These are phyloP conservation scores for Maniola jurtina DNA, from an alignment of 1,140 invertebrate genomes.

Conservation along the genomic window DNA sequence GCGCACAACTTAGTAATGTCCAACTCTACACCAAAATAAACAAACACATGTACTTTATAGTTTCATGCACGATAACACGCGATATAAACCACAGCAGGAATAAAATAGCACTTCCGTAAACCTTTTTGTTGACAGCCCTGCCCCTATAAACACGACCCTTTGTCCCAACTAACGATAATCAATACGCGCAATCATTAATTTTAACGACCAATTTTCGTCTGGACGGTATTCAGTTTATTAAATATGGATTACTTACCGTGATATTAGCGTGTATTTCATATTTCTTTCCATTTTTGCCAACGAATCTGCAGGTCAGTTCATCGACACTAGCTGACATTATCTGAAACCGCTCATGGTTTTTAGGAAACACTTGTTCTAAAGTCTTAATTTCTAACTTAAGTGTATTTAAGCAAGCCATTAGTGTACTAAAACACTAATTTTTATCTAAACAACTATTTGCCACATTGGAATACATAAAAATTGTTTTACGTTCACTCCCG, in stretches of 20 bases:
- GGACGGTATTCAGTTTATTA: not conserved
- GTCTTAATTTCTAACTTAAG: slow-evolving; percentile 98
- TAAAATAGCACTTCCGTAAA: slow-evolving; percentile 65
- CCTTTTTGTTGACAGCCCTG: slow-evolving; percentile 75
- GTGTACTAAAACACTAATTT: slow-evolving; percentile 71
- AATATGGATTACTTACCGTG: slow-evolving; percentile 87
- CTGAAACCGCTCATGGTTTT: slow-evolving; percentile 98
- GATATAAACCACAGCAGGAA: slow-evolving; percentile 25
- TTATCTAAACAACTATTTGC: slow-evolving; percentile 64
- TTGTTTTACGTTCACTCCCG: slow-evolving; percentile 73
- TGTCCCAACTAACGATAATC: slow-evolving; percentile 70
- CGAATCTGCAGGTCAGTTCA: slow-evolving; percentile 97
- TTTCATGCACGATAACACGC: slow-evolving; percentile 27
- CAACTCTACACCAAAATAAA: slow-evolving; percentile 22
- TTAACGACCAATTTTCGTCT: slow-evolving; percentile 13
- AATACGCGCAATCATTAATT: slow-evolving; percentile 54
- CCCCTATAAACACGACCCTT: slow-evolving; percentile 77
- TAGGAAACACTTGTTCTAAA: slow-evolving; percentile 96
- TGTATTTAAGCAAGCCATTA: slow-evolving; percentile 98
- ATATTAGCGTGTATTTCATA: slow-evolving; percentile 99
- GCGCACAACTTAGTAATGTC: slow-evolving; percentile 30
- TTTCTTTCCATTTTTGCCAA: slow-evolving; percentile 95
- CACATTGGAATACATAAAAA: slow-evolving; percentile 72
- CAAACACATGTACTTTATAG: slow-evolving; percentile 15
- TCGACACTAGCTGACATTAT: slow-evolving; percentile 98